Conservation (phyloP, 1,140 invertebrate genomes). For the Drosophila cardini region DNA sequence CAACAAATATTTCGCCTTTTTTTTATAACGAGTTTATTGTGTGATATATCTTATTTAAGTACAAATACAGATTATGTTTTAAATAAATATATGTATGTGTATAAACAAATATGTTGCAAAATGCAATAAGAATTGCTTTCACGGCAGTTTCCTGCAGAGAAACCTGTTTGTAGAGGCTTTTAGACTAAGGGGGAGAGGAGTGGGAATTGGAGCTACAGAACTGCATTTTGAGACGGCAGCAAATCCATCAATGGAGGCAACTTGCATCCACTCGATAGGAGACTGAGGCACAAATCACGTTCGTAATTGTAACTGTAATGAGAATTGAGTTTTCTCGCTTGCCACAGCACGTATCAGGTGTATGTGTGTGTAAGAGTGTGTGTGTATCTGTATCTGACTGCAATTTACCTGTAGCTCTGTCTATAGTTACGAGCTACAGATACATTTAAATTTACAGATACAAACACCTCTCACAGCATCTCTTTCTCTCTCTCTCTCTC, state of each 20-base stretch:
- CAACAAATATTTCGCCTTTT: constrained; percentile 46
- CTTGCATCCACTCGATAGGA: constrained; percentile 25
- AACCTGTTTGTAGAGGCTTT: constrained; percentile 29
- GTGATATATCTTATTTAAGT: constrained; percentile 49
- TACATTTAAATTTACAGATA: constrained; percentile 24
- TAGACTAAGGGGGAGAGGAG: too few relatives aligned
- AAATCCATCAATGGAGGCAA: constrained; percentile 63
- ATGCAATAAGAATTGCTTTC: constrained; percentile 52
- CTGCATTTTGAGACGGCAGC: constrained; percentile 36
- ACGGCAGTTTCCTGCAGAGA: constrained; percentile 40
- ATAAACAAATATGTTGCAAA: constrained; percentile 44
- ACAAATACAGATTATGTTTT: background rate
- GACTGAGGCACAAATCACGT: constrained; percentile 68
- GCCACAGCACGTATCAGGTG: constrained; percentile 37
- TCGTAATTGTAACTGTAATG: constrained; percentile 78
- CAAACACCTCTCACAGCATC: constrained; percentile 41
- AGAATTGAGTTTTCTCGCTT: constrained; percentile 45
- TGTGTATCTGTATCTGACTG: constrained; percentile 14
- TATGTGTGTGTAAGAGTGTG: constrained; percentile 7
- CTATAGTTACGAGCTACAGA: constrained; percentile 23
- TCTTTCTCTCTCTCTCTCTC: constrained; percentile 2
- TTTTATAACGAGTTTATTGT: constrained; percentile 29
- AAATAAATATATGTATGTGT: background rate
- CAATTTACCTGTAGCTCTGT: constrained; percentile 30
- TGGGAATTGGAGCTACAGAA: constrained; percentile 3